Conservation (phyloP, 2,113 vertebrate species). For the Platysteira castanea region DNA sequence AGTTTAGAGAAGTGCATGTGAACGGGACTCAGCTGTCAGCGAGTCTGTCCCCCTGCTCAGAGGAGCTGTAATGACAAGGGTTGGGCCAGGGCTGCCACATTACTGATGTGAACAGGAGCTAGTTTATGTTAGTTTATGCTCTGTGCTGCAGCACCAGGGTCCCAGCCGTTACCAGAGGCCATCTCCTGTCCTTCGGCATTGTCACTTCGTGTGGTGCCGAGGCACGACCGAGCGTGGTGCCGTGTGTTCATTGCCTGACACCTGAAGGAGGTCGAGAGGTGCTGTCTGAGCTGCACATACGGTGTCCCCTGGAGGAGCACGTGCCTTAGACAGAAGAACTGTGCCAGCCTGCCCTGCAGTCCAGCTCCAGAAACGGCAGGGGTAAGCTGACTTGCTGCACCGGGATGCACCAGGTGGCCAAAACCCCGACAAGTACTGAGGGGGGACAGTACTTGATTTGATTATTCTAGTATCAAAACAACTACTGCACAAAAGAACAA, state of each 20-base stretch:
- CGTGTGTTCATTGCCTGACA: accelerated
- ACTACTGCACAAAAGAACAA: background rate
- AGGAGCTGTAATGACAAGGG: background rate
- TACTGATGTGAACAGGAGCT: background rate
- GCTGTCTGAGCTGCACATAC: background rate
- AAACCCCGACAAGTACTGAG: accelerated
- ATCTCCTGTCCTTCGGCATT: accelerated
- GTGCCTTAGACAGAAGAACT: background rate
- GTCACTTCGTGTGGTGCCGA: background rate
- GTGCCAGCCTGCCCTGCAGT: background rate
- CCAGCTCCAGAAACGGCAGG: background rate
- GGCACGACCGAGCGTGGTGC: accelerated
- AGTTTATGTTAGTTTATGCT: no score
- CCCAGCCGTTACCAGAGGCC: accelerated
- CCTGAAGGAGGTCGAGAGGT: background rate
- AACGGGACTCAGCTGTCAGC: background rate
- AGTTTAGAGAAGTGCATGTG: background rate
- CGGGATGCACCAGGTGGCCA: background rate
- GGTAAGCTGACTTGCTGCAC: background rate
- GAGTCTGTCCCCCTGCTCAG: background rate
- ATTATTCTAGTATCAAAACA: background rate
- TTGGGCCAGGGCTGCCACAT: constrained; percentile 10
- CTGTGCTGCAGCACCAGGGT: background rate
- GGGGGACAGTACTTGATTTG: background rate
- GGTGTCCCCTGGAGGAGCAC: background rate